phyloP scores from a whole-genome alignment of 2,113 vertebrate genomes.

The Xiphophorus hellerii region DNA sequence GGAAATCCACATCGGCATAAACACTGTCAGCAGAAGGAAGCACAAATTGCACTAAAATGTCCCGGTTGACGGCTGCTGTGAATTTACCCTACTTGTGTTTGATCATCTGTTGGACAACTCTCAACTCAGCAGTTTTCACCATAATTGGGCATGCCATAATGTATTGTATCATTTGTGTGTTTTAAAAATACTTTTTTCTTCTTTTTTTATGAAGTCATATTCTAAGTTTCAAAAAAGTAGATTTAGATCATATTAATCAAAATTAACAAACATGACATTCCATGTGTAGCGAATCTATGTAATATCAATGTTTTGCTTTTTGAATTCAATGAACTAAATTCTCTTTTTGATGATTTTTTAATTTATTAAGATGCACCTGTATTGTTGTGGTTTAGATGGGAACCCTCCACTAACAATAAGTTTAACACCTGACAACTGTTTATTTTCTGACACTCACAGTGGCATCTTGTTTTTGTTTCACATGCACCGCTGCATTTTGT shows the following conservation, averaged over 20 bases:
- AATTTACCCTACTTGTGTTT: no score
- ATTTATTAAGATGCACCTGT: neutral
- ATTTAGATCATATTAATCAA: no score
- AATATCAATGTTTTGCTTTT: neutral
- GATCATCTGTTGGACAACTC: neutral
- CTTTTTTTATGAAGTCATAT: neutral
- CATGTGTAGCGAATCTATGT: neutral
- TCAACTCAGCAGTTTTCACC: neutral
- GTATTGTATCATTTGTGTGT: neutral
- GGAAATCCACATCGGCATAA: neutral
- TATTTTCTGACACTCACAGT: slow-evolving; percentile 42
- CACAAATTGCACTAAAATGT: no score
- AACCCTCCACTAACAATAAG: slow-evolving; percentile 61
- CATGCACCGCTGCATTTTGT: slow-evolving; percentile 39
- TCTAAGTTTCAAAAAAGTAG: no score
- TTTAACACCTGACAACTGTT: slow-evolving; percentile 74
- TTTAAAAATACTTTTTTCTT: neutral
- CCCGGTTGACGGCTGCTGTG: neutral
- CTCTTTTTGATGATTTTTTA: neutral
- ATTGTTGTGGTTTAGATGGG: slow-evolving; percentile 52
- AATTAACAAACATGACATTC: neutral
- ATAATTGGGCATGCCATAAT: no score
- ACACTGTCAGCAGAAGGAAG: neutral
- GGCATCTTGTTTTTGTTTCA: neutral
- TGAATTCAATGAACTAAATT: neutral